phyloP scores from a whole-genome alignment of 1,140 invertebrate species.

The Himalopsyche phryganea region DNA sequence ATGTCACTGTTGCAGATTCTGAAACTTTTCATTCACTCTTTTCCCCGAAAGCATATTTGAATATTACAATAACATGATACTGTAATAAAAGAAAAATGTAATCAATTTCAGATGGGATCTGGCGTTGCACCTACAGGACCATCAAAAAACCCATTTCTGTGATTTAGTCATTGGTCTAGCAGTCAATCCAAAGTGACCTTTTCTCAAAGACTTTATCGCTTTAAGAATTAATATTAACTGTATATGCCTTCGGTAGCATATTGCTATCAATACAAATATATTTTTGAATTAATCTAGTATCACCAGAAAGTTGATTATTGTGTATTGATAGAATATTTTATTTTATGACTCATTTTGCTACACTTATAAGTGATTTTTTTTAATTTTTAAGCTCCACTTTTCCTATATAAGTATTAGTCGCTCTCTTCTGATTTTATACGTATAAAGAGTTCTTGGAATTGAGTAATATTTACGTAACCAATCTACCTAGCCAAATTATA shows the following conservation, averaged over 20 bases:
- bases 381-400: conserved; percentile 6
- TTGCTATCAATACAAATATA: conserved; percentile 22
- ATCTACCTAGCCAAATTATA: conserved; percentile 17
- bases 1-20: too few relatives aligned
- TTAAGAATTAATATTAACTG: conserved; percentile 22
- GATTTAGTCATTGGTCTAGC: conserved; percentile 18
- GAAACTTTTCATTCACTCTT: too few relatives aligned
- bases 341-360: conserved; percentile 19
- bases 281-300: conserved; percentile 21
- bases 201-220: conserved; percentile 29
- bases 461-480: conserved; percentile 10
- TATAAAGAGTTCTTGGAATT: conserved; percentile 35
- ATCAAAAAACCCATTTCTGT: conserved; percentile 34
- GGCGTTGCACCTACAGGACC: conserved; percentile 20
- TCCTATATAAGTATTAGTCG: conserved; percentile 23
- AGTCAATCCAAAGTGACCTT: conserved; percentile 29
- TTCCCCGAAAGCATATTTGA: too few relatives aligned
- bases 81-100: too few relatives aligned
- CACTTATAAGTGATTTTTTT: conserved; percentile 20
- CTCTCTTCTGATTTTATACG: conserved; percentile 25
- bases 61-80: too few relatives aligned
- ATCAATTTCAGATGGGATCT: conserved; percentile 29
- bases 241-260: conserved; percentile 12
- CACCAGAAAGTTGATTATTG: conserved; percentile 21
- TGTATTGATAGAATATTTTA: conserved; percentile 4